Conservation (phyloP, 1,140 invertebrate species). For the Aculops lycopersici region DNA sequence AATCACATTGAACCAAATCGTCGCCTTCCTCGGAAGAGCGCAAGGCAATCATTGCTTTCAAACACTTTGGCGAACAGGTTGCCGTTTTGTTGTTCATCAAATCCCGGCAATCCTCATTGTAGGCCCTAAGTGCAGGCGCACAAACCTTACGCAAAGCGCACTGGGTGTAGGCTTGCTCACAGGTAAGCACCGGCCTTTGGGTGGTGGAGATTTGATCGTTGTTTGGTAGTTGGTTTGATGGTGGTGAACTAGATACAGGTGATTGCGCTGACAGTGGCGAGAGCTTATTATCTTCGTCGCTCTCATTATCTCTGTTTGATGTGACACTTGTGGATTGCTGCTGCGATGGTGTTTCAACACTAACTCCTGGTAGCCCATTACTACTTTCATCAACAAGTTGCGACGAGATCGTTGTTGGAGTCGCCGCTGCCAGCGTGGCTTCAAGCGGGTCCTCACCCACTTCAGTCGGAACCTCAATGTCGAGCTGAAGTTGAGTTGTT, state of each 20-base stretch:
- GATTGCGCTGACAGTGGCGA: no score
- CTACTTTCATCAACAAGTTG: not conserved
- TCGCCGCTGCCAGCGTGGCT: no score
- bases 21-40: constrained; percentile 40
- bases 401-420: not conserved
- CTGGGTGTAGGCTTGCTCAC: not conserved
- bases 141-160: not conserved
- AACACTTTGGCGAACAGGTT: constrained; percentile 30
- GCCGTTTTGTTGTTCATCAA: constrained; percentile 19
- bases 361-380: not conserved
- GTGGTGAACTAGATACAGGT: no score
- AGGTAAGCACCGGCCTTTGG: not conserved
- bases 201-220: not conserved
- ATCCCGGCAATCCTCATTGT: constrained; percentile 31
- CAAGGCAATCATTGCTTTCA: constrained; percentile 35
- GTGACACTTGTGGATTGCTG: not conserved
- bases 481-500: not conserved
- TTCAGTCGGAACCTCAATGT: no score
- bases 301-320: not conserved
- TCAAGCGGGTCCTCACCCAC: no score
- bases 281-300: not conserved
- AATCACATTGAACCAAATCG: constrained; percentile 34
- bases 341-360: not conserved
- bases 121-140: constrained; percentile 13
- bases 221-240: not conserved